Evolutionary conservation across 2,797 vertebrate species (phyloP), one percentile per base, ranked within the genome.

Genomic region (Myripristis murdjan): DNA sequence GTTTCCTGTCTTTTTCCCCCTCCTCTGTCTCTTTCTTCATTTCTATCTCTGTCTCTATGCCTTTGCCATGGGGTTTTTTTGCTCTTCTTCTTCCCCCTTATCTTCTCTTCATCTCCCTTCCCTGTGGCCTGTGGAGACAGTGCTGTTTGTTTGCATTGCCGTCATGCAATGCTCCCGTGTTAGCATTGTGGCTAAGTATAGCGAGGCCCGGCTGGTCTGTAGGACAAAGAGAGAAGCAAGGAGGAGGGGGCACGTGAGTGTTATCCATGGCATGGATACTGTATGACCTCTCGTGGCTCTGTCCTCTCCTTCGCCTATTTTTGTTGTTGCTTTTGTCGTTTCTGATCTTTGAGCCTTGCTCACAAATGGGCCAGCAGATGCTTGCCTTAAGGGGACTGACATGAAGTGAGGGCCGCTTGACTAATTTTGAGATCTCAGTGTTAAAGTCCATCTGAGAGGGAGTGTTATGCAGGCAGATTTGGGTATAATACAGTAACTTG

Each of bases 291-390:
- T 33, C 18, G 2, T 16, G 16, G 6, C 44, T 37, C 56, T 7
- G 15, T 37, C 16, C n/a, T 66, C 35, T 39, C 22, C 22, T 56
- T 28, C 37, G 43, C 8, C 22, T 20, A 0, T 51, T 79, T 68
- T 16, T 74, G 24, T 54, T 62, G 60, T 55, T 24, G 48, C 57
- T 82, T 65, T 41, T 61, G 44, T 65, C 8, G 5, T 59, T 24
- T 10, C 33, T 28, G 26, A 44, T 65, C 33, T 61, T 59, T 58
- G 58, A 58, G 44, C 53, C 48, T 80, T 75, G 54, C 52, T 71
- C 69, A 55, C 49, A 74, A 67, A 76, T 58, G 54, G 56, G 58
- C 47, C 52, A 69, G 82, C 87, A 87, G 85, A 87, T 85, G 75
- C 49, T 80, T 52, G 74, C 79, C 78, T 63, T 20, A 18, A 67